Evolutionary conservation across 2,113 vertebrate genomes (phyloP).

Genomic region (Hemiprocne comata): DNA sequence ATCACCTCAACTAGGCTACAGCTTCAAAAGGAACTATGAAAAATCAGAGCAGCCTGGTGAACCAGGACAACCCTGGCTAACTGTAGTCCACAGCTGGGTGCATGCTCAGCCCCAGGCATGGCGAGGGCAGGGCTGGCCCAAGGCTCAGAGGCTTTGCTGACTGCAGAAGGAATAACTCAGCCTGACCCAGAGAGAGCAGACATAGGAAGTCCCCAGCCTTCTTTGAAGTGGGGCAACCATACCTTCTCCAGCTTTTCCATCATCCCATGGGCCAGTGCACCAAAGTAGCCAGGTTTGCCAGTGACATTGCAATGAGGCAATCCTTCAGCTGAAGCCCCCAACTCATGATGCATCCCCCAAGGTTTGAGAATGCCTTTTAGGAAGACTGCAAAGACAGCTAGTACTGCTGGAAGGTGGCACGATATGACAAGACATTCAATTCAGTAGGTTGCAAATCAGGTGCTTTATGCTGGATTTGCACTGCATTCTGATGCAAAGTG

Average conservation of each 20-base stretch:
- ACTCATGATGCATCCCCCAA: background rate
- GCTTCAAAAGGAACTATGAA: background rate
- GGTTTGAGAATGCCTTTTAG: background rate
- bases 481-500: constrained; percentile 22
- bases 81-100: rapidly evolving
- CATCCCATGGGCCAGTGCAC: background rate
- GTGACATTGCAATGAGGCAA: rapidly evolving
- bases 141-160: background rate
- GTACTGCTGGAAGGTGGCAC: background rate
- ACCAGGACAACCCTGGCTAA: background rate
- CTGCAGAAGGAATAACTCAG: background rate
- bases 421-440: background rate
- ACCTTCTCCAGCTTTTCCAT: background rate
- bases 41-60: background rate
- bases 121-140: background rate
- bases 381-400: background rate
- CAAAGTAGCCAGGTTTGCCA: background rate
- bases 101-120: rapidly evolving
- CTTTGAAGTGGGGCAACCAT: background rate
- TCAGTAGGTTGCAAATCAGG: background rate
- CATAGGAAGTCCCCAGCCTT: background rate
- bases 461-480: constrained; percentile 18
- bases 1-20: background rate
- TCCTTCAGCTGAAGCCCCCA: background rate
- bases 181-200: background rate